These are phyloP conservation scores for Drosophila pseudotalamancana DNA, from an alignment of 2,888 invertebrate species.

Conservation along the genomic window DNA sequence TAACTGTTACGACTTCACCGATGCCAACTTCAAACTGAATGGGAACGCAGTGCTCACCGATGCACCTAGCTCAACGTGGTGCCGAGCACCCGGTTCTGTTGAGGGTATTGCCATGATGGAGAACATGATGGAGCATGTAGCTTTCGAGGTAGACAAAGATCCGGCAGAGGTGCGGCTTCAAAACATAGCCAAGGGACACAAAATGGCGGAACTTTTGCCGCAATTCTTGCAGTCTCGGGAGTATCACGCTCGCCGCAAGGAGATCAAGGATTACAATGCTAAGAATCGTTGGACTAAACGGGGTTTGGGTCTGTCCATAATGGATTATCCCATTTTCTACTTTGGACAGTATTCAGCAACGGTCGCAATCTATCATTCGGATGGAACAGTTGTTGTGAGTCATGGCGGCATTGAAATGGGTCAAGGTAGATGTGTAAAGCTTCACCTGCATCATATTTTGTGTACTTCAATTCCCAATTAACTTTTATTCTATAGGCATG, in stretches of 20 bases:
- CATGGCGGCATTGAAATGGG: constrained; percentile 92
- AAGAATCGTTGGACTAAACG: constrained; percentile 92
- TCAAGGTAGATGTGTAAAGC: constrained; percentile 88
- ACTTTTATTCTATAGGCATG: constrained; percentile 63
- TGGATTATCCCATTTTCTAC: constrained; percentile 87
- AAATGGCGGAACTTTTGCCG: constrained; percentile 84
- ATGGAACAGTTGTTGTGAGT: constrained; percentile 89
- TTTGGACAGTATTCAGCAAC: constrained; percentile 86
- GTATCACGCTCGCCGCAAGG: constrained; percentile 86
- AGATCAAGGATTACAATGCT: constrained; percentile 87
- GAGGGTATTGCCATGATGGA: constrained; percentile 88
- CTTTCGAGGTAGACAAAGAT: constrained; percentile 86
- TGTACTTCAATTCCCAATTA: no score
- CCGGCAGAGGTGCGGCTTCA: constrained; percentile 86
- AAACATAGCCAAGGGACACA: constrained; percentile 85
- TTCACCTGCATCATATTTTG: no score
- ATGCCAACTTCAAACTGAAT: constrained; percentile 87
- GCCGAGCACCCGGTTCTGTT: constrained; percentile 87
- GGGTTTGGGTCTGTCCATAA: constrained; percentile 88
- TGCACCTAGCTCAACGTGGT: constrained; percentile 88
- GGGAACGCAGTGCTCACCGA: constrained; percentile 89
- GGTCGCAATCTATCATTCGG: constrained; percentile 88
- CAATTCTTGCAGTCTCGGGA: constrained; percentile 85
- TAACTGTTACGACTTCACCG: constrained; percentile 88
- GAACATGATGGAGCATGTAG: constrained; percentile 88